phyloP scores from a whole-genome alignment of 2,113 vertebrate species.

The Sinocyclocheilus maitianheensis region DNA sequence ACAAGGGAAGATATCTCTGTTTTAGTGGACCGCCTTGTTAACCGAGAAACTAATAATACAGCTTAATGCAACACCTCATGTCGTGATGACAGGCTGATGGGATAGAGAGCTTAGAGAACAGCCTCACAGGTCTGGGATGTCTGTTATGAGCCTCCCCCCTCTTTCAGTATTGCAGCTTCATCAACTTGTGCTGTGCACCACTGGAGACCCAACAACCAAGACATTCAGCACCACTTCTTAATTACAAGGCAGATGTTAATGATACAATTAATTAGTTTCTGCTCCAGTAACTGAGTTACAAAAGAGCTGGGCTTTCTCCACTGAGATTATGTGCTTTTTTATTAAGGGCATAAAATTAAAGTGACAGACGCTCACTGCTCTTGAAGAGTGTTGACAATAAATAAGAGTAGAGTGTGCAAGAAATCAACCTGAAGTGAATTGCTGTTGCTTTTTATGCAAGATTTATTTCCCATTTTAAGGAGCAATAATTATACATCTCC shows the following conservation, averaged over 20 bases:
- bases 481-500: neutral
- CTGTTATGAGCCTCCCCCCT: constrained; percentile 44
- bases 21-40: constrained; percentile 43
- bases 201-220: constrained; percentile 50
- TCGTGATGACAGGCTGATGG: constrained; percentile 39
- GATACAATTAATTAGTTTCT: constrained; percentile 68
- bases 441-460: constrained; percentile 7
- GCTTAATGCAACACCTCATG: constrained; percentile 42
- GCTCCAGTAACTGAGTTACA: constrained; percentile 62
- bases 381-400: constrained; percentile 32
- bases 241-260: constrained; percentile 71
- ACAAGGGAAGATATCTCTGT: constrained; percentile 45
- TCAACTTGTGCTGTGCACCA: constrained; percentile 45
- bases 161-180: constrained; percentile 45
- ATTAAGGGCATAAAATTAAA: constrained; percentile 60
- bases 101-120: constrained; percentile 51
- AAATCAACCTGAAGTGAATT: constrained; percentile 7
- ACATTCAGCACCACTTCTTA: constrained; percentile 61
- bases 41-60: constrained; percentile 43
- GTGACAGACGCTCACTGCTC: constrained; percentile 23
- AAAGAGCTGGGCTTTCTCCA: constrained; percentile 60
- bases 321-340: constrained; percentile 62
- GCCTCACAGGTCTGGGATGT: constrained; percentile 2
- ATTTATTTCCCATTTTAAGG: neutral
- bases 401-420: constrained; percentile 5